Evolutionary conservation across 2,113 vertebrate species (phyloP), one percentile per base, ranked within the genome.

Genomic region (Pavo muticus): DNA sequence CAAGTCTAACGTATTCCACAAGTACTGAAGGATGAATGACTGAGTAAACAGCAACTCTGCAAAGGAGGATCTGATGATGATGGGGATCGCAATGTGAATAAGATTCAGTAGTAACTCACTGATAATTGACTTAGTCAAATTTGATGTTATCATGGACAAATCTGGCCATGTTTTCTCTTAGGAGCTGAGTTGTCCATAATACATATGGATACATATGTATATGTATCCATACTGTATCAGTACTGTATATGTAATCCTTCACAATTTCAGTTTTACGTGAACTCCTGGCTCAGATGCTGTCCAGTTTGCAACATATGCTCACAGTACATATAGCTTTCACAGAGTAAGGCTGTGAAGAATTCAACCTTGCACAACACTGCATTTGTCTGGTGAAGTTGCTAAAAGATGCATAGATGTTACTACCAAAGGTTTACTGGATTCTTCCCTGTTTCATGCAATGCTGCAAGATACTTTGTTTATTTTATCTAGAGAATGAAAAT

Each of bases 51-150:
- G 19, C 29, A 74, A 5, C 6, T 32, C 57, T 93, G 14, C 37
- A 84, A 37, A 94, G 13, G 35, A 56, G 10, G 14, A 19, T 64
- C 13, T 12, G 8, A 5, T 68, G 42, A 16, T 30, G 14, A 18
- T 6, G 18, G 6, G 16, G 9, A 59, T 18, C 1, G 18, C 57
- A 32, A 1, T 5, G 2, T 5, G 10, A 63, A 27, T 8, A 63
- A 14, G 27, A 39, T n/a, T 84, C 54, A 61, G 19, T 25, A 80
- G 50, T 21, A 76, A 56, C 4, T 39, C 29, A 39, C 9, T 47
- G 19, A 44, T 70, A 54, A 25, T n/a, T 59, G 48, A 30, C 13
- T 40, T 40, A 44, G 9, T 57, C 29, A 50, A 59, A 72, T 21
- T 8, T 72, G 44, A 77, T 35, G 4, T 59, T n/a, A 74, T 37